Base-by-base conservation (phyloP, 2,888 invertebrate species). In the Ceriagrion tenellum region DNA sequence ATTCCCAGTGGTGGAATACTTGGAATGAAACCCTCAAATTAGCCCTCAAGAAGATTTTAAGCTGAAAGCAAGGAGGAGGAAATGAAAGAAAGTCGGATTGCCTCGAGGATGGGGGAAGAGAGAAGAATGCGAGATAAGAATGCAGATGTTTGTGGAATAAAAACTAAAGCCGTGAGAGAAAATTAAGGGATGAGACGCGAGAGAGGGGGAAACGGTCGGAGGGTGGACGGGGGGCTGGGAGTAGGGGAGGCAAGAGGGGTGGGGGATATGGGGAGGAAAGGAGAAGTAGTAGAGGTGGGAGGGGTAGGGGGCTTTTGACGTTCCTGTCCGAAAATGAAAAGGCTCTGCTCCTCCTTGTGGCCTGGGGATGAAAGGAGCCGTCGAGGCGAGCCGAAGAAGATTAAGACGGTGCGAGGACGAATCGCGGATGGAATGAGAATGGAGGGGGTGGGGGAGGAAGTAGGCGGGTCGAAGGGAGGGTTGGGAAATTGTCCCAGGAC, bases 301-400 rank as follows among this genome's bases (percentile, higher is more conserved):
- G 69, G 69, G 20, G 20, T 10, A 16, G 59, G 3, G 59, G 69
- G 26, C 81, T 81, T 35, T 30, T 81, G 81, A 81, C 81, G 81
- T 81, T n/a, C 81, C 35, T 35, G 30, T 81, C 81, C 81, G 35
- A 81, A 81, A 81, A 81, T 35, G 35, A 16, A 35, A 81, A 81
- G 81, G 35, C 16, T 81, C n/a, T 35, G 35, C 26, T 69, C 26
- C 12, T 30, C 26, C 12, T 30, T 13, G 81, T 26, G 81, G 81
- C 81, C 81, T 81, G 81, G 81, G 18, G 81, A 81, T 81, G 81
- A 81, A 81, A 81, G 81, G 81, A 81, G 81, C 10, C 81, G 12
- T 35, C 81, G 81, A 81, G 81, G 81, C 81, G 81, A 18, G 30
- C 30, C 35, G 35, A 81, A 35, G 81, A 81, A 81, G 81, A 81